These are phyloP conservation scores for Aphidius ervi DNA, from an alignment of 1,140 invertebrate species.

Conservation along the genomic window DNA sequence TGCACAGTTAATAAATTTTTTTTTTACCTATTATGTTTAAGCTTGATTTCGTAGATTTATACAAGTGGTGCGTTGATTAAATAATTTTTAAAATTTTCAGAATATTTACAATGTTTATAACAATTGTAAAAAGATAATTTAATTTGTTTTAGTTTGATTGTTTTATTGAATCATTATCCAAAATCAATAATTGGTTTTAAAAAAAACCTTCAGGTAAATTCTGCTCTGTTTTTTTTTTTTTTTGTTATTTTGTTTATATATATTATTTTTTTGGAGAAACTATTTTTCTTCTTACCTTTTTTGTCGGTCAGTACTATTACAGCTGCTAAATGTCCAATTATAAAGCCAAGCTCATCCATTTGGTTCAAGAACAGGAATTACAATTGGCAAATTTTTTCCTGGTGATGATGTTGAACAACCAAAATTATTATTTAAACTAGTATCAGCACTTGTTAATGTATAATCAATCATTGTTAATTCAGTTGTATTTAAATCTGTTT, in stretches of 20 bases:
- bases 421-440: conserved; percentile 48
- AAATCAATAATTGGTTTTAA: background rate
- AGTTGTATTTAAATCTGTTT: conserved; percentile 37
- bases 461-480: conserved; percentile 44
- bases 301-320: background rate
- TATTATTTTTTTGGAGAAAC: background rate
- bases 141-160: no score
- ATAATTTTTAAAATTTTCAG: no score
- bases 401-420: conserved; percentile 30
- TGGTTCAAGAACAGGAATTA: conserved; percentile 42
- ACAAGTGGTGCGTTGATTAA: no score
- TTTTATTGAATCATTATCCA: no score
- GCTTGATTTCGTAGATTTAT: no score
- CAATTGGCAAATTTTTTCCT: conserved; percentile 33
- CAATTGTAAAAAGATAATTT: no score
- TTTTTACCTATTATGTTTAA: no score
- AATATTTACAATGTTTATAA: no score
- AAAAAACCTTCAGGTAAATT: background rate
- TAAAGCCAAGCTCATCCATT: conserved; percentile 41
- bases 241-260: background rate
- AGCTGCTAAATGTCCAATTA: background rate
- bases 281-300: background rate
- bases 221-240: background rate
- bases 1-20: no score
- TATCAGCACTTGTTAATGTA: conserved; percentile 39